Evolutionary conservation across 2,888 invertebrate species (phyloP), one percentile per base, ranked within the genome.

Genomic region (Dasypolia templi): DNA sequence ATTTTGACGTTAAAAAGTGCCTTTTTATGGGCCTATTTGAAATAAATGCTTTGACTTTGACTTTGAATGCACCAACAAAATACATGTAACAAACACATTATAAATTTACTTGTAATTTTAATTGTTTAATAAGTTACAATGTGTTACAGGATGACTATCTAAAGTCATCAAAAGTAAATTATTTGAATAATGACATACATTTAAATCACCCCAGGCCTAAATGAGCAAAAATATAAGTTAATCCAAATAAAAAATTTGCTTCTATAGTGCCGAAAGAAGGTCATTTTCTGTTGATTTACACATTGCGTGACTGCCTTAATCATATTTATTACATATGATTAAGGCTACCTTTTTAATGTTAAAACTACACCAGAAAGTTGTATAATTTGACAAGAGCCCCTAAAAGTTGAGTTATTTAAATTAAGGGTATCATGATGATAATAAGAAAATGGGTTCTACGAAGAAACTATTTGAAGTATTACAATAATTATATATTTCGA

Each of bases 251-350:
- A 81, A 77, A 81, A 74, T 51, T 44, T 35, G 42, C 44, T 65
- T 61, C 53, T 29, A 72, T 72, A 76, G 59, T 71, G 53, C 44
- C 64, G 72, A 67, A 76, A 35, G 53, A 84, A 80, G 76, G 79
- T 78, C 75, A 71, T 81, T 77, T 81, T 66, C 29, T 39, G 72
- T 84, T 84, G 73, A 81, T 86, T 81, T 79, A 83, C 67, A 69
- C 64, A 59, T 81, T 67, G 85, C 85, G 85, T 86, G 86, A 56
- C 63, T 22, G 0, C n/a, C n/a, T n/a, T n/a, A n/a, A n/a, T n/a
- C n/a, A n/a, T n/a, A n/a, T n/a, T n/a, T 84, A 84, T 86, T 86
- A 77, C 71, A 85, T 80, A 84, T 85, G 42, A 85, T 86, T 84
- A 86, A 51, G 22, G 39, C 79, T 61, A 79, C 85, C 77, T 74